Evolutionary conservation across 2,888 invertebrate species (phyloP).

Genomic region (Timema podura): DNA sequence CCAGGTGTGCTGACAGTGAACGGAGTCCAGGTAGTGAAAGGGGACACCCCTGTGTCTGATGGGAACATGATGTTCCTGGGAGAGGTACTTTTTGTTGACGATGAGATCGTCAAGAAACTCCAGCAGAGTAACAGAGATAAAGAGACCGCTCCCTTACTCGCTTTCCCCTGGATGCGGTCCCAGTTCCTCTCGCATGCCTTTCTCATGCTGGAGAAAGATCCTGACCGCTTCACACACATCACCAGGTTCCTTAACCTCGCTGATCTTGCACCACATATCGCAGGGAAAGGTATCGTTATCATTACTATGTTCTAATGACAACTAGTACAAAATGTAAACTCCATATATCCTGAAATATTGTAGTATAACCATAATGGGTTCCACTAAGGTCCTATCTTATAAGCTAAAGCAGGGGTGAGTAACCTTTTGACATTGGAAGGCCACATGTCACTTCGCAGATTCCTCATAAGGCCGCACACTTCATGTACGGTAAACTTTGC

Average conservation of each 20-base stretch:
- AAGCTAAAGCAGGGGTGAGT: too few relatives aligned
- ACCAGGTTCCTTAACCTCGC: constrained; percentile 60
- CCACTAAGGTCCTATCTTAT: too few relatives aligned
- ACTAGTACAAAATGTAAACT: too few relatives aligned
- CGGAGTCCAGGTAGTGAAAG: constrained; percentile 56
- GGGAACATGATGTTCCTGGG: constrained; percentile 61
- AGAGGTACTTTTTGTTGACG: constrained; percentile 60
- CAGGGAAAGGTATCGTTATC: constrained; percentile 47
- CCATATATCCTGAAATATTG: too few relatives aligned
- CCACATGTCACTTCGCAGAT: too few relatives aligned
- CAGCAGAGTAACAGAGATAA: constrained; percentile 61
- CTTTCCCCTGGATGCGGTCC: constrained; percentile 62
- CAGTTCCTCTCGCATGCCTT: constrained; percentile 61
- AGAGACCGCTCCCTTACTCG: constrained; percentile 60
- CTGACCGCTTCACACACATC: constrained; percentile 53
- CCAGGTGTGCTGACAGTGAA: constrained; percentile 48
- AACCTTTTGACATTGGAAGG: too few relatives aligned
- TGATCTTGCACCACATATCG: constrained; percentile 57
- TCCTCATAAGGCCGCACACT: too few relatives aligned
- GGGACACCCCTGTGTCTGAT: constrained; percentile 55
- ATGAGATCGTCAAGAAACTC: constrained; percentile 56
- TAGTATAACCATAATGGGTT: too few relatives aligned
- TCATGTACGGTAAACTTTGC: too few relatives aligned
- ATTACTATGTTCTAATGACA: neutral
- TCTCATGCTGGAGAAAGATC: constrained; percentile 51